Base-by-base conservation (phyloP, 2,797 vertebrate genomes). In the Leptatherina wallacei region DNA sequence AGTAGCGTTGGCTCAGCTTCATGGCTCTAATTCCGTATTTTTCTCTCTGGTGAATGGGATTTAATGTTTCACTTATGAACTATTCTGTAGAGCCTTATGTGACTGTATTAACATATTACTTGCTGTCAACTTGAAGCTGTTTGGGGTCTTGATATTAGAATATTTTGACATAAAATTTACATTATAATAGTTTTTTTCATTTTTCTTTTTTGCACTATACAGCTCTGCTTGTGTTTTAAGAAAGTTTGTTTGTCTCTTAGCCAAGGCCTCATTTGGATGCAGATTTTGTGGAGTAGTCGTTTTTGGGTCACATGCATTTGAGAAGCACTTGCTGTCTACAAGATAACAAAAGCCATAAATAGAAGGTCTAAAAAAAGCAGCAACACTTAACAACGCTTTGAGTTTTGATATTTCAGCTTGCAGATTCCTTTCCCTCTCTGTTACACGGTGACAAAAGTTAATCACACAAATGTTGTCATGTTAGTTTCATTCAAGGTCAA, bases 231-330 rank as follows among this genome's bases (percentile, higher is more conserved):
- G 32, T 74, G 60, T 71, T 84, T 66, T 69, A 66, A 79, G 62
- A 78, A 78, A 77, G 70, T 27, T 76, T 84, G 75, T 82, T 84
- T 80, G 68, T 78, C 49, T 84, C 81, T 61, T 30, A 74, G 66
- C 47, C 36, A 57, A 66, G 52, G 75, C 87, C 82, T 85, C 81
- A 42, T 70, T 61, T 66, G 80, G 56, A 81, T 64, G 13, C 63
- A 72, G 78, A 86, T 84, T 83, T 87, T 2, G 27, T 65, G 4
- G 40, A 47, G 3, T 76, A 12, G 40, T 61, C 29, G 33, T 78
- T 88, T 83, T 85, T 86, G 78, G 85, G 85, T 86, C 85, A 85
- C 58, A 71, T 78, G 73, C 69, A 78, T 64, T 75, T 69, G 32
- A 81, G 75, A 84, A 73, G 44, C 69, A 54, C 54, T 82, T 2